phyloP scores from a whole-genome alignment of 2,113 vertebrate genomes.

The Rhineura floridana region DNA sequence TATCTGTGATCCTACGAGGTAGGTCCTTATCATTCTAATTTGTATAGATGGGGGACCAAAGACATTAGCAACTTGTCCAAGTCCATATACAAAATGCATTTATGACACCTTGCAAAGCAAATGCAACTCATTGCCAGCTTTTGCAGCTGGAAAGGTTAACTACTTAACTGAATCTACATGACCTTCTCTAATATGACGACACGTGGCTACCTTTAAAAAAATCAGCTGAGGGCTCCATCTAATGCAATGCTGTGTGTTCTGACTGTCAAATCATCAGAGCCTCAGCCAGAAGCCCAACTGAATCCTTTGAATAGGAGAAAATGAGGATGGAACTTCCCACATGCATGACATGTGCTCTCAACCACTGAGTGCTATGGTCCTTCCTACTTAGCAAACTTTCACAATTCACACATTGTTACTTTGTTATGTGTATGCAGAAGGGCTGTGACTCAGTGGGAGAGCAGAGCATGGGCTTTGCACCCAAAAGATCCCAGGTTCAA shows the following conservation, averaged over 20 bases:
- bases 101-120: not conserved
- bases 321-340: not conserved
- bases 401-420: too few relatives aligned
- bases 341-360: too few relatives aligned
- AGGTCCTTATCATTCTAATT: not conserved
- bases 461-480: too few relatives aligned
- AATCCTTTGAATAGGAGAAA: not conserved
- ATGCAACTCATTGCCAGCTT: not conserved
- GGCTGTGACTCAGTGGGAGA: too few relatives aligned
- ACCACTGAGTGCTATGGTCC: too few relatives aligned
- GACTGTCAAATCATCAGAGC: not conserved
- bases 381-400: too few relatives aligned
- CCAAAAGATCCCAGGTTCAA: too few relatives aligned
- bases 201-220: not conserved
- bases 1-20: not conserved
- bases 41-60: not conserved
- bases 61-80: not conserved
- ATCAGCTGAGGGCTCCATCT: not conserved
- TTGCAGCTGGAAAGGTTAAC: too few relatives aligned
- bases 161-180: too few relatives aligned
- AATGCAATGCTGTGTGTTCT: not conserved
- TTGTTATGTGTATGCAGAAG: too few relatives aligned
- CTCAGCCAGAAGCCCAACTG: not conserved
- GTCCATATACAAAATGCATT: not conserved
- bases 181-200: not conserved